Evolutionary conservation across 2,888 invertebrate species (phyloP).

Genomic region (Steinernema scapterisci): DNA sequence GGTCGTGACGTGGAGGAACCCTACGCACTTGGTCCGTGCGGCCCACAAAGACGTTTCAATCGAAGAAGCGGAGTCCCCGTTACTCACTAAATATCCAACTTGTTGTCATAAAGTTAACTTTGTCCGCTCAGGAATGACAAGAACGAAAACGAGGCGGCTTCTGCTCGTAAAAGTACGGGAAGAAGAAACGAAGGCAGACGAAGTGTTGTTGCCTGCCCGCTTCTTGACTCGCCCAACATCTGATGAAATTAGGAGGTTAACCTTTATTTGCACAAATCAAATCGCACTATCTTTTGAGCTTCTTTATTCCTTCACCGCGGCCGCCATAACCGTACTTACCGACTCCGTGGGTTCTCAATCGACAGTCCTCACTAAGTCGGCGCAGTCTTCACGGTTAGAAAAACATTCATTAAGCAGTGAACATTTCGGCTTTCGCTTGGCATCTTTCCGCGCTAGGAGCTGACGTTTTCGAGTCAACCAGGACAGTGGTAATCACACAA

Average conservation of each 20-base stretch:
- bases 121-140: background rate
- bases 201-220: too few relatives aligned
- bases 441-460: background rate
- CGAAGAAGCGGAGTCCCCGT: too few relatives aligned
- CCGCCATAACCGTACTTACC: too few relatives aligned
- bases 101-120: slow-evolving; percentile 1
- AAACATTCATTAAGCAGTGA: slow-evolving; percentile 7
- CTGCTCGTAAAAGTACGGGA: background rate
- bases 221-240: background rate
- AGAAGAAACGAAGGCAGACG: too few relatives aligned
- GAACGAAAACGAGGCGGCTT: background rate
- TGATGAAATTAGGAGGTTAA: background rate
- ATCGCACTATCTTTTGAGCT: background rate
- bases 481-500: background rate
- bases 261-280: background rate
- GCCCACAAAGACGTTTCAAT: too few relatives aligned
- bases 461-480: slow-evolving; percentile 10
- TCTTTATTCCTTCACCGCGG: too few relatives aligned
- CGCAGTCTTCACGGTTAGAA: background rate
- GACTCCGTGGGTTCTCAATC: too few relatives aligned
- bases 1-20: too few relatives aligned
- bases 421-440: slow-evolving; percentile 14
- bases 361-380: background rate
- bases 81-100: background rate
- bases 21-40: too few relatives aligned